A percentile compares a stretch with the other conserved stretches of the same genome.
phyloP scores from a whole-genome alignment of 1,140 invertebrate species.

The Caenorhabditis elegans region WBcel235 BX284606.5:4887501-4888000 shows the following conservation, averaged over 20 bases:
- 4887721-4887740: conserved; percentile 6
- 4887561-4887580: conserved; percentile 29
- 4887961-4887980: conserved; percentile 2
- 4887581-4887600: conserved; percentile 22
- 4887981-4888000: conserved; percentile 29
- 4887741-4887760: conserved; percentile 33
- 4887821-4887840: conserved; percentile 37
- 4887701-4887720: conserved; percentile 28
- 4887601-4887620: not conserved
- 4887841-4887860: conserved; percentile 39
- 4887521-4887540: conserved; percentile 20
- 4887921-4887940: conserved; percentile 40
- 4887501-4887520: conserved; percentile 7
- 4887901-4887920: conserved; percentile 27
- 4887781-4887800: conserved; percentile 41
- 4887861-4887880: not conserved
- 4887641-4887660: not conserved
- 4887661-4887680: conserved; percentile 22
- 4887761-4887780: conserved; percentile 39
- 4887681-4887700: conserved; percentile 39
- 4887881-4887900: not conserved
- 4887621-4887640: not conserved
- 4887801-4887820: conserved; percentile 28
- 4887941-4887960: conserved; percentile 33
- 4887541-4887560: conserved; percentile 27